Conservation (phyloP, 2,888 invertebrate species). For the Lithodes maja region DNA sequence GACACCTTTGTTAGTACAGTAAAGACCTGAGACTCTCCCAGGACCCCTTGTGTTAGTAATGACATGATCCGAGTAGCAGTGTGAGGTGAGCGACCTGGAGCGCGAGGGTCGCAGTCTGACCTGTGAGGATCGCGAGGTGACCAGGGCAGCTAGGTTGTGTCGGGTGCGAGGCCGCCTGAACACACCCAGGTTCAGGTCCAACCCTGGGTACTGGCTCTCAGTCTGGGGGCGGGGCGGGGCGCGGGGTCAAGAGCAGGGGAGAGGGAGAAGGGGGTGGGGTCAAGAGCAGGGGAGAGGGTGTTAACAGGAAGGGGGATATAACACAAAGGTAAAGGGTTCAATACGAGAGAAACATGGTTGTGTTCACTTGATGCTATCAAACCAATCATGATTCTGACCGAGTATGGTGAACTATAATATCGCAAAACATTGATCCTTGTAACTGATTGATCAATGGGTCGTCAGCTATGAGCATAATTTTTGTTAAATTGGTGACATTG, state of each 20-base stretch:
- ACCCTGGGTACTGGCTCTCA: constrained; percentile 45
- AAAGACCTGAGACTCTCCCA: too few relatives aligned
- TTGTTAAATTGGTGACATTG: too few relatives aligned
- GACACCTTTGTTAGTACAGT: too few relatives aligned
- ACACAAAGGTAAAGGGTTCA: background rate
- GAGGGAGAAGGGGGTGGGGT: background rate
- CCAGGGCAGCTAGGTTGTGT: constrained; percentile 52
- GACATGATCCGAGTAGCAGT: too few relatives aligned
- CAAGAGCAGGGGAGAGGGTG: background rate
- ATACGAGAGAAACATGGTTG: too few relatives aligned
- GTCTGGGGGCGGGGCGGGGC: constrained; percentile 36
- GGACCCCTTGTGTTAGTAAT: too few relatives aligned
- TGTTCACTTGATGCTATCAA: too few relatives aligned
- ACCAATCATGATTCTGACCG: too few relatives aligned
- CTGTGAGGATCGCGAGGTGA: constrained; percentile 42
- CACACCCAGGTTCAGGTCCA: constrained; percentile 43
- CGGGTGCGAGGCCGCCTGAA: constrained; percentile 55
- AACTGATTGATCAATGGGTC: too few relatives aligned
- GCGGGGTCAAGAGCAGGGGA: background rate
- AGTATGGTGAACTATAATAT: too few relatives aligned
- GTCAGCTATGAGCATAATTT: too few relatives aligned
- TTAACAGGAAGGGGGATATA: background rate
- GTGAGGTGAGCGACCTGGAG: background rate
- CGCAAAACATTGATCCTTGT: too few relatives aligned
- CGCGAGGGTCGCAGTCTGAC: constrained; percentile 23